Evolutionary conservation across 2,888 invertebrate species (phyloP).

Genomic region (Biston stratarius): DNA sequence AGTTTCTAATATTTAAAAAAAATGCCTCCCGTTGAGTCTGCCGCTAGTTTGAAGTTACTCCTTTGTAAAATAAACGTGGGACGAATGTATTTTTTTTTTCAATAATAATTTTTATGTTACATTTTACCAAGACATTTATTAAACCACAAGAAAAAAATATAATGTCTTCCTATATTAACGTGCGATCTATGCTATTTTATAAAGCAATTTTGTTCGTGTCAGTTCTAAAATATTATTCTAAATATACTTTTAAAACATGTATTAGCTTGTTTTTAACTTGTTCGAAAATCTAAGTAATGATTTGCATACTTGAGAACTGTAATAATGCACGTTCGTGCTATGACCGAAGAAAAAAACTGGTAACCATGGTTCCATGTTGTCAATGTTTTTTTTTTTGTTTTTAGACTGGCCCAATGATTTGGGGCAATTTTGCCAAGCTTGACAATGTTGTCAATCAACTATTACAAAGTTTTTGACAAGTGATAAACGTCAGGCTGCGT

Average conservation of each 20-base stretch:
- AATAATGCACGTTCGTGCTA: too few species aligned
- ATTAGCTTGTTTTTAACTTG: too few species aligned
- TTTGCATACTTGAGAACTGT: too few species aligned
- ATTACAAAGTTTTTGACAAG: too few species aligned
- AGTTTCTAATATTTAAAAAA: constrained; percentile 40
- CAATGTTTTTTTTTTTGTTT: too few species aligned
- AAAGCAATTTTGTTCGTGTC: not conserved
- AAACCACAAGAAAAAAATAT: not conserved
- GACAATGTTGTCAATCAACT: too few species aligned
- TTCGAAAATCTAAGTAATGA: too few species aligned
- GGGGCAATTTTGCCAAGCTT: too few species aligned
- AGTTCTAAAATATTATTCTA: not conserved
- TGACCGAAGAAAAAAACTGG: too few species aligned
- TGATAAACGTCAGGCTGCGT: too few species aligned
- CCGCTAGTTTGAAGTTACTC: constrained; percentile 42
- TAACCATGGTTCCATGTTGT: too few species aligned
- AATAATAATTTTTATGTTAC: not conserved
- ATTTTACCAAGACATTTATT: not conserved
- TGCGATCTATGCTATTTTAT: not conserved
- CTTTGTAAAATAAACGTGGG: constrained; percentile 29
- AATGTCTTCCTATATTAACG: constrained; percentile 6
- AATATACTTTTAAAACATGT: not conserved
- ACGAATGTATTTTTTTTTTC: constrained; percentile 16
- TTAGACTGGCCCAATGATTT: too few species aligned
- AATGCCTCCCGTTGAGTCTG: constrained; percentile 54